A percentile compares a stretch with the other conserved stretches of the same genome.
phyloP scores from a whole-genome alignment of 1,140 invertebrate species.

The Lepidurus arcticus region DNA sequence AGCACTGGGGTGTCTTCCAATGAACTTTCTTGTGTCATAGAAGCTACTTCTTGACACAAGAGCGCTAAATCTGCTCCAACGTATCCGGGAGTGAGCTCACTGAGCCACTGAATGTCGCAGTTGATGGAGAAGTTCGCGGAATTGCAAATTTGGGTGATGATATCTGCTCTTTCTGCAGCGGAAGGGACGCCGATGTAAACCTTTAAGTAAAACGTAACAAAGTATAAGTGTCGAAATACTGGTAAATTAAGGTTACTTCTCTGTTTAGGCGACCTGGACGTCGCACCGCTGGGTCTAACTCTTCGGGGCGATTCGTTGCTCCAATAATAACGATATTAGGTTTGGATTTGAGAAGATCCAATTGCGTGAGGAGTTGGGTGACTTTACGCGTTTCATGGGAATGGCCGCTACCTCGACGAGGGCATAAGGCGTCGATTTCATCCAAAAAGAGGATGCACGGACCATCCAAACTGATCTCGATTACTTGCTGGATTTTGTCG shows the following conservation, averaged over 20 bases:
- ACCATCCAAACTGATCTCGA: constrained; percentile 25
- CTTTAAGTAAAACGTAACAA: constrained; percentile 31
- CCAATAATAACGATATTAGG: constrained; percentile 36
- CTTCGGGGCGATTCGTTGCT: constrained; percentile 44
- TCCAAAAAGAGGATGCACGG: constrained; percentile 37
- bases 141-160: constrained; percentile 36
- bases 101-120: constrained; percentile 41
- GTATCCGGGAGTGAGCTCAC: constrained; percentile 48
- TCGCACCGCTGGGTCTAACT: constrained; percentile 43
- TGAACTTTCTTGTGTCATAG: constrained; percentile 34
- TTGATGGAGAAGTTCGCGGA: constrained; percentile 31
- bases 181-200: constrained; percentile 40
- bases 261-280: constrained; percentile 44
- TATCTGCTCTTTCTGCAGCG: constrained; percentile 36
- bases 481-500: constrained; percentile 35
- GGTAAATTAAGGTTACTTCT: constrained; percentile 31
- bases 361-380: constrained; percentile 43
- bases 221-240: constrained; percentile 28
- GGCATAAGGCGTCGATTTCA: constrained; percentile 34
- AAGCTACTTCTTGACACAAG: constrained; percentile 44
- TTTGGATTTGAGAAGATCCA: constrained; percentile 41
- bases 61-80: constrained; percentile 48
- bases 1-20: background rate
- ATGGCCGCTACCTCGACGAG: constrained; percentile 27
- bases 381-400: constrained; percentile 37